Conservation (phyloP, 2,797 vertebrate genomes). For the Otolemur crassicaudatus region DNA sequence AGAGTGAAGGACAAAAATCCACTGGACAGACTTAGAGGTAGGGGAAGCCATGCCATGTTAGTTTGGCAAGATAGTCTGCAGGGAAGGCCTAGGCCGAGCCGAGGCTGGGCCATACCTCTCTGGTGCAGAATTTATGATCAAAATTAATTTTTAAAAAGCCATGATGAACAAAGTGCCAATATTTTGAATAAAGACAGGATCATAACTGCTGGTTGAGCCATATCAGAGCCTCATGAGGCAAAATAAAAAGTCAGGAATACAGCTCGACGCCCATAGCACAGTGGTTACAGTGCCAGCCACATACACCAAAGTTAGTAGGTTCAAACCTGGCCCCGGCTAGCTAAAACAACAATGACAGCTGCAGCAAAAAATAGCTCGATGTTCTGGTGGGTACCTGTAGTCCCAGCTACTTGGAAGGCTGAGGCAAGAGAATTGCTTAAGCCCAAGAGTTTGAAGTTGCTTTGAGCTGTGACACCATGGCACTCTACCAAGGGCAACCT, state of each 20-base stretch:
- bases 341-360: too few relatives aligned
- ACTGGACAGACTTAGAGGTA: not conserved
- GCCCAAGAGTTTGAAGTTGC: too few relatives aligned
- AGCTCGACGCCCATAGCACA: too few relatives aligned
- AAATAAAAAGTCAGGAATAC: not conserved
- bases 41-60: not conserved
- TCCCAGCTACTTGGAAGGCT: too few relatives aligned
- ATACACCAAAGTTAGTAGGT: too few relatives aligned
- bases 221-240: not conserved
- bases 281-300: too few relatives aligned
- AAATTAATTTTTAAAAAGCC: not conserved
- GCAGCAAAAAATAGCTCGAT: too few relatives aligned
- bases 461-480: too few relatives aligned
- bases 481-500: too few relatives aligned
- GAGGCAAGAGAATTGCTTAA: too few relatives aligned
- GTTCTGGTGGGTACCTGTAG: too few relatives aligned
- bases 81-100: not conserved
- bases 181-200: constrained; percentile 11
- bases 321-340: too few relatives aligned
- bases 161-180: not conserved
- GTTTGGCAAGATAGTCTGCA: not conserved
- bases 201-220: not conserved
- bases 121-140: not conserved
- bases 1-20: not conserved
- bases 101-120: not conserved